phyloP scores from a whole-genome alignment of 2,113 vertebrate species.

The Climacteris rufus region DNA sequence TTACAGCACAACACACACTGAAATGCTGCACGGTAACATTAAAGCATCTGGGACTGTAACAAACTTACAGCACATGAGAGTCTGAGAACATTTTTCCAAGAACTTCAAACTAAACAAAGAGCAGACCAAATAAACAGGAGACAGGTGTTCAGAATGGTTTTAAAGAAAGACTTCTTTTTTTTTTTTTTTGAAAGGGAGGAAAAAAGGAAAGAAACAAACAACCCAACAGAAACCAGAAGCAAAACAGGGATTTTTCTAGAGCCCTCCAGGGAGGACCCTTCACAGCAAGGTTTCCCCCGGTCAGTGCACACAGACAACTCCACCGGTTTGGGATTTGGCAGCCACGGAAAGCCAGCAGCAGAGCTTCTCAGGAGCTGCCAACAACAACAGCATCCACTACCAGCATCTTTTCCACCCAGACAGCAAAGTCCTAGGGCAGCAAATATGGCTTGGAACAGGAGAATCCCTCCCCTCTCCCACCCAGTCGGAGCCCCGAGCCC shows the following conservation, averaged over 20 bases:
- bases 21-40: slow-evolving; percentile 55
- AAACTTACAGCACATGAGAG: slow-evolving; percentile 1
- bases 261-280: not conserved
- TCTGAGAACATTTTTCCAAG: slow-evolving; percentile 37
- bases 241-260: not conserved
- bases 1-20: slow-evolving; percentile 55
- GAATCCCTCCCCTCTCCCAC: not conserved
- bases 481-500: fast-evolving
- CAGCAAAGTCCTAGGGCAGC: not conserved
- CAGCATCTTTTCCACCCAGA: not conserved
- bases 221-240: not conserved
- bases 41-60: slow-evolving; percentile 51
- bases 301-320: not conserved
- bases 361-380: not conserved
- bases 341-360: not conserved
- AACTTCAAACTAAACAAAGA: not conserved
- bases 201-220: not conserved
- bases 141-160: not conserved
- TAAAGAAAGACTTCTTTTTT: not conserved
- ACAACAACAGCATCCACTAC: not conserved
- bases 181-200: not conserved
- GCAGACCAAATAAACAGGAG: not conserved
- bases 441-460: not conserved
- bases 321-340: not conserved
- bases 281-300: not conserved